Conservation (phyloP, 92 coral and sea anemone species). For the Palythoa grandis region DNA sequence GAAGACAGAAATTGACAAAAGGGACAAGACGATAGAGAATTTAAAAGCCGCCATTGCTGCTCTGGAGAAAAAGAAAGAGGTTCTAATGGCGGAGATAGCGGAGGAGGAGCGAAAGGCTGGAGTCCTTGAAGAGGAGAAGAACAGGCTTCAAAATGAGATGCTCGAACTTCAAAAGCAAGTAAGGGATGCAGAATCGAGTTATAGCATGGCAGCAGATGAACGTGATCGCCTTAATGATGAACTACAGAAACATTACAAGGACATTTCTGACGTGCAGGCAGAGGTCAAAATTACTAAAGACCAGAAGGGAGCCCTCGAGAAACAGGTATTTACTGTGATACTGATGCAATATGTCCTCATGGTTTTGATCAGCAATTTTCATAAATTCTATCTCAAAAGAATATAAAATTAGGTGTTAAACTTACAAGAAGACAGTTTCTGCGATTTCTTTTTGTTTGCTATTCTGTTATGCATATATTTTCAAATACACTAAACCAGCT, state of each 20-base stretch:
- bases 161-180: slow-evolving; percentile 77
- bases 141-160: slow-evolving; percentile 79
- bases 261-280: slow-evolving; percentile 89
- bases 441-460: no score
- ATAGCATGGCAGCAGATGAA: slow-evolving; percentile 80
- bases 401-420: no score
- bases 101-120: slow-evolving; percentile 76
- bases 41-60: slow-evolving; percentile 73
- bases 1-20: slow-evolving; percentile 77
- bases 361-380: no score
- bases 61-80: slow-evolving; percentile 82
- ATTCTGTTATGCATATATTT: no score
- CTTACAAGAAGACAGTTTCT: no score
- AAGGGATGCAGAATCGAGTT: slow-evolving; percentile 82
- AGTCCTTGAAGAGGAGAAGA: slow-evolving; percentile 82
- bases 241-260: slow-evolving; percentile 82
- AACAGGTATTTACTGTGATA: slow-evolving; percentile 44
- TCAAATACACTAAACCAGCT: no score
- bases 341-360: no score
- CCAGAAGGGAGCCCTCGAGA: slow-evolving; percentile 78
- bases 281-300: slow-evolving; percentile 81
- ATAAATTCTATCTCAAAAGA: no score
- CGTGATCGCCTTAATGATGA: slow-evolving; percentile 86
- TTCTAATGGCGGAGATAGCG: slow-evolving; percentile 77
- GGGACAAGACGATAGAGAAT: slow-evolving; percentile 86